These are phyloP conservation scores for Bellardia pandia DNA, from an alignment of 2,888 invertebrate genomes.

Conservation along the genomic window DNA sequence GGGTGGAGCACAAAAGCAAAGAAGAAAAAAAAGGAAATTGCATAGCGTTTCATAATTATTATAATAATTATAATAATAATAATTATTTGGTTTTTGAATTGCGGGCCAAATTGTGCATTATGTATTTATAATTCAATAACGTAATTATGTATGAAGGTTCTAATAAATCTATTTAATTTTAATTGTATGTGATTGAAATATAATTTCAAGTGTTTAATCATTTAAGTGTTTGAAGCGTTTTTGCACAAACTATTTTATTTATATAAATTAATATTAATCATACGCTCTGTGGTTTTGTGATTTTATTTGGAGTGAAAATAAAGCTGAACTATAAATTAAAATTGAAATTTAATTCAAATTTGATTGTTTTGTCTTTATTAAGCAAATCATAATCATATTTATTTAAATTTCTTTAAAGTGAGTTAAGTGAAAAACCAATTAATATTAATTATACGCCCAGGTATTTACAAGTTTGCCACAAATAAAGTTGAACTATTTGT, in stretches of 20 bases:
- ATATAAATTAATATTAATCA: conserved; percentile 46
- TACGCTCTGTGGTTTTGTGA: conserved; percentile 26
- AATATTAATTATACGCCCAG: not conserved
- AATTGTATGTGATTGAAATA: not conserved
- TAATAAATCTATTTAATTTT: conserved; percentile 10
- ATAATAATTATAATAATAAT: too few relatives aligned
- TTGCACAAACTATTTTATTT: not conserved
- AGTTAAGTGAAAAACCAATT: not conserved
- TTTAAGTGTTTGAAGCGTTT: not conserved
- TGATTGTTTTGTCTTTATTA: not conserved
- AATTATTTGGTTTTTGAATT: not conserved
- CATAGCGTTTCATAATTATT: not conserved
- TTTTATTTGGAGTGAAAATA: not conserved
- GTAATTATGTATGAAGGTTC: conserved; percentile 12
- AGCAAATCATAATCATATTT: too few relatives aligned
- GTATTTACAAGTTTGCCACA: too few relatives aligned
- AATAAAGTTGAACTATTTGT: too few relatives aligned
- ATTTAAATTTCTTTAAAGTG: too few relatives aligned
- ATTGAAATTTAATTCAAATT: not conserved
- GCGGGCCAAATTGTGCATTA: not conserved
- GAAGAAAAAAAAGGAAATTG: conserved; percentile 10
- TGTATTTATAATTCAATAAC: not conserved
- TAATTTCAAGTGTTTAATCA: not conserved
- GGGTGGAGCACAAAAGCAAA: not conserved
- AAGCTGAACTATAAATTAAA: not conserved